A percentile compares a stretch with the other conserved stretches of the same genome.
These are phyloP conservation scores for Troides helena DNA, from an alignment of 2,888 invertebrate species.

Conservation along the genomic window DNA sequence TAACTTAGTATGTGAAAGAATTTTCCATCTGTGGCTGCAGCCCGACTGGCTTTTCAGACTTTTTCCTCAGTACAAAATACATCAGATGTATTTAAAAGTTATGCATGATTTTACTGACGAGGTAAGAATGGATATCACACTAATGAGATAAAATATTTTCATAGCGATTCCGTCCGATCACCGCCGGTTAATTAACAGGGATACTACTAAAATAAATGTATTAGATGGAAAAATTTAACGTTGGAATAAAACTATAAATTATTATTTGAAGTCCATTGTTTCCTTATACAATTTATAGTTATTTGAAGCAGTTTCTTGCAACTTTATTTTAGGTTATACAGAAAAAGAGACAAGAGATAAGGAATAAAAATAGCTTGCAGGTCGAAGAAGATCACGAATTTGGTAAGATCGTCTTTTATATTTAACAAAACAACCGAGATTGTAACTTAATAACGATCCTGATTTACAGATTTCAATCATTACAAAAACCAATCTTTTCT, in stretches of 20 bases:
- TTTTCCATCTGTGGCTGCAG: slow-evolving; percentile 71
- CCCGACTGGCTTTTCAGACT: slow-evolving; percentile 80
- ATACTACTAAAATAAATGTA: too few species aligned
- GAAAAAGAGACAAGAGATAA: slow-evolving; percentile 53
- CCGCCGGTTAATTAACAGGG: not conserved
- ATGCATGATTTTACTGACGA: slow-evolving; percentile 81
- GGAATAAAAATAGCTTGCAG: slow-evolving; percentile 41
- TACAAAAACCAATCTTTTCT: slow-evolving; percentile 75
- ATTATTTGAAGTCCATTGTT: too few species aligned
- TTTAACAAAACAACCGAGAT: not conserved
- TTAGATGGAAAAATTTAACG: too few species aligned
- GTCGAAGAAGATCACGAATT: slow-evolving; percentile 51
- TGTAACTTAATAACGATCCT: slow-evolving; percentile 1
- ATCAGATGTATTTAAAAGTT: slow-evolving; percentile 69
- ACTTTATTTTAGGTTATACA: slow-evolving; percentile 53
- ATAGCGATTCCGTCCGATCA: not conserved
- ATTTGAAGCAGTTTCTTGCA: not conserved
- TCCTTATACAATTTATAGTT: too few species aligned
- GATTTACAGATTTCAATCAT: slow-evolving; percentile 48
- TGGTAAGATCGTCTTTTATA: slow-evolving; percentile 44
- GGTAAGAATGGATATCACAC: slow-evolving; percentile 45
- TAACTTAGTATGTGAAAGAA: slow-evolving; percentile 57
- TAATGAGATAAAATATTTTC: not conserved
- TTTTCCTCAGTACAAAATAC: slow-evolving; percentile 71
- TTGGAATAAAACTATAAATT: too few species aligned